A percentile compares a stretch with the other conserved stretches of the same genome.
Conservation (phyloP, 2,113 vertebrate genomes). For the Phalacrocorax brasilianus region DNA sequence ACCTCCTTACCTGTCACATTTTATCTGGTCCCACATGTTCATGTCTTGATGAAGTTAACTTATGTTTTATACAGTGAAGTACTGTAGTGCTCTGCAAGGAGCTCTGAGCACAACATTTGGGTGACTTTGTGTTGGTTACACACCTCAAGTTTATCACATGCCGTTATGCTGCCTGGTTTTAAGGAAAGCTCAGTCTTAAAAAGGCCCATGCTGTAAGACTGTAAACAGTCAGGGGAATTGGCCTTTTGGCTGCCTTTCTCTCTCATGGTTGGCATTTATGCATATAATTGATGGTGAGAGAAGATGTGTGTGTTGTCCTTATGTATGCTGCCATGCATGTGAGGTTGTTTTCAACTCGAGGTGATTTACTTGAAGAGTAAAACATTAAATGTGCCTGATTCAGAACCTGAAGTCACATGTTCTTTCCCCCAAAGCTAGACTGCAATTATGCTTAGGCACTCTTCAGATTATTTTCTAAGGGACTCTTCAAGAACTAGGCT, state of each 20-base stretch:
- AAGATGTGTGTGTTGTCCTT: background rate
- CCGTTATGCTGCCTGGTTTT: background rate
- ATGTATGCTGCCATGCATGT: background rate
- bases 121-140: background rate
- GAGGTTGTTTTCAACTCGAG: background rate
- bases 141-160: background rate
- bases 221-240: background rate
- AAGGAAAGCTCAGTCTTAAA: background rate
- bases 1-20: background rate
- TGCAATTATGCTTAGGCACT: background rate
- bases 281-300: background rate
- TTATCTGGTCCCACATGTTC: background rate
- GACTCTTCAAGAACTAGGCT: background rate
- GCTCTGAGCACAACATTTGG: background rate
- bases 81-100: slow-evolving; percentile 10
- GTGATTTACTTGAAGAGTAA: background rate
- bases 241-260: background rate
- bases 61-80: slow-evolving; percentile 11
- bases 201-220: background rate
- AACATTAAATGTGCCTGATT: background rate
- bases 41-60: slow-evolving; percentile 8
- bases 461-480: background rate
- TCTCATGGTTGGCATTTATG: background rate
- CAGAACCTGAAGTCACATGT: background rate
- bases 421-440: background rate